Evolutionary conservation across 2,113 vertebrate genomes (phyloP).

Genomic region (Corythornis cristatus): DNA sequence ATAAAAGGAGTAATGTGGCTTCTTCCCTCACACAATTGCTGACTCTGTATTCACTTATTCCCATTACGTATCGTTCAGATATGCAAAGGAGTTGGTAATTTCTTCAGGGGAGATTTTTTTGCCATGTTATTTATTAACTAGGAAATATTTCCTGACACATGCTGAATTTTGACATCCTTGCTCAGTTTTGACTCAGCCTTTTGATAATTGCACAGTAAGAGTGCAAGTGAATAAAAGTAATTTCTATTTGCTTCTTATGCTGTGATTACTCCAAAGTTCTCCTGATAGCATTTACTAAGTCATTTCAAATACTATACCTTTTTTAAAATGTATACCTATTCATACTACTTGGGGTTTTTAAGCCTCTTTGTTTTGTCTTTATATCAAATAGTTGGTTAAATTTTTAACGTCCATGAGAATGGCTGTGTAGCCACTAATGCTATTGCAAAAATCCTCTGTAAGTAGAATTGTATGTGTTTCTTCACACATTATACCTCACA

Average conservation of each 20-base stretch:
- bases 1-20: conserved; percentile 30
- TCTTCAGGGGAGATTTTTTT: conserved; percentile 50
- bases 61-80: conserved; percentile 6
- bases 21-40: conserved; percentile 21
- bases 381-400: not conserved
- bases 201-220: conserved; percentile 46
- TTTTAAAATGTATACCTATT: conserved; percentile 21
- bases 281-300: not conserved
- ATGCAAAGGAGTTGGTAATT: conserved; percentile 1
- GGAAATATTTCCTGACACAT: conserved; percentile 33
- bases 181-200: conserved; percentile 39
- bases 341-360: not conserved
- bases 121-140: not conserved
- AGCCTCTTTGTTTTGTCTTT: conserved; percentile 12
- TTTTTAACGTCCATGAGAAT: not conserved
- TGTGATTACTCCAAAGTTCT: not conserved
- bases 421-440: not conserved
- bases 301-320: conserved; percentile 17
- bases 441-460: not conserved
- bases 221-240: conserved; percentile 41
- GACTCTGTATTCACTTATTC: conserved; percentile 10
- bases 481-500: not conserved
- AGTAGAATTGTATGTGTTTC: not conserved
- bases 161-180: conserved; percentile 14
- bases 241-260: conserved; percentile 35